A percentile compares a stretch with the other conserved stretches of the same genome.
Conservation (phyloP, 2,113 vertebrate species). For the Cariama cristata region DNA sequence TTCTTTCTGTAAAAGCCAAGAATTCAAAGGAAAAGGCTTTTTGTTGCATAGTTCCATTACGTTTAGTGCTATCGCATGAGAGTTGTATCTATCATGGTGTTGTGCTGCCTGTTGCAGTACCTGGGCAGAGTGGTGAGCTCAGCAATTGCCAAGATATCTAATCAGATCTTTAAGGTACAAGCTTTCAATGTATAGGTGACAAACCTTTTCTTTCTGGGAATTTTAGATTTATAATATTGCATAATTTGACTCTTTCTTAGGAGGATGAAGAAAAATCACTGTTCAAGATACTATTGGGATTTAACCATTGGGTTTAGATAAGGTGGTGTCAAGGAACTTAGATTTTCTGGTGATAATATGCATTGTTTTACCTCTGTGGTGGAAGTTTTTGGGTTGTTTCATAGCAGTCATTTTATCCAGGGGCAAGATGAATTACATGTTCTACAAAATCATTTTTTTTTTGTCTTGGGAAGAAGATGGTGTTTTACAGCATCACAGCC, state of each 20-base stretch:
- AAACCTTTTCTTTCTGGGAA: background rate
- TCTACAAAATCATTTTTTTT: background rate
- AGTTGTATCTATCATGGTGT: fast-evolving
- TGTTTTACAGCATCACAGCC: background rate
- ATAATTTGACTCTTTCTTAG: background rate
- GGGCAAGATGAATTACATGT: constrained; percentile 10
- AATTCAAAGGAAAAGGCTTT: background rate
- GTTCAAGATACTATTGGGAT: background rate
- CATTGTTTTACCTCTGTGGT: background rate
- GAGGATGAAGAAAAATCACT: background rate
- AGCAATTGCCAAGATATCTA: too few species aligned
- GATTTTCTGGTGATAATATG: background rate
- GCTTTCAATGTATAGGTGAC: background rate
- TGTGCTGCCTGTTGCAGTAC: background rate
- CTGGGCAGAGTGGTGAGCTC: too few species aligned
- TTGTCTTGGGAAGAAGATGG: background rate
- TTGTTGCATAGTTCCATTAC: background rate
- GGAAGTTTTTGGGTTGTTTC: background rate
- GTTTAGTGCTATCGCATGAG: background rate
- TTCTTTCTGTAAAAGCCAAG: background rate
- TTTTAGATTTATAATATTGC: background rate
- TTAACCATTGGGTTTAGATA: background rate
- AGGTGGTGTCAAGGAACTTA: background rate
- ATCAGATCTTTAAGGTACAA: too few species aligned
- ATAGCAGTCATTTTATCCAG: constrained; percentile 7